Conservation (phyloP, 2,888 invertebrate genomes). For the Steinernema hermaphroditum region DNA sequence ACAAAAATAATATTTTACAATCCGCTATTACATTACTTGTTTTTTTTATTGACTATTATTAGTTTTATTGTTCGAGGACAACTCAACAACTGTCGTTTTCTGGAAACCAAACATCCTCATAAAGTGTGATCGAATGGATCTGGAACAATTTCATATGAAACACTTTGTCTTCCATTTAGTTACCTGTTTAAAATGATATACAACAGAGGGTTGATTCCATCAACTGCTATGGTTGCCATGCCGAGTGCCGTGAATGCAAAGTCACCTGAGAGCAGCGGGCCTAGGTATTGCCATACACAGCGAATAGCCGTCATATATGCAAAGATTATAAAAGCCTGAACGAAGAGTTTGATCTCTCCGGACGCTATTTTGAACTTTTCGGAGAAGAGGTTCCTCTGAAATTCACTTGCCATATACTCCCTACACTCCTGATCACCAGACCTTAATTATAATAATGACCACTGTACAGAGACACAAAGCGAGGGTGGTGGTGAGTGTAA, state of each 20-base stretch:
- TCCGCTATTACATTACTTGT: too few species aligned
- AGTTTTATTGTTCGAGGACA: too few species aligned
- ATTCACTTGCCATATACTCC: too few species aligned
- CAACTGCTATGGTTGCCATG: constrained; percentile 1
- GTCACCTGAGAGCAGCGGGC: not conserved
- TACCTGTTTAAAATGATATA: not conserved
- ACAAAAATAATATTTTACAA: too few species aligned
- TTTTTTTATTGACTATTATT: too few species aligned
- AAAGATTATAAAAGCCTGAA: not conserved
- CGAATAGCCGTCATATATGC: not conserved
- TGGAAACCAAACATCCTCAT: too few species aligned
- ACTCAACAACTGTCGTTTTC: too few species aligned
- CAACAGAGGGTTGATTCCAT: not conserved
- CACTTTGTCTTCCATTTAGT: too few species aligned
- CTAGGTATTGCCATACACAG: not conserved
- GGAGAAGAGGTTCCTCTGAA: not conserved
- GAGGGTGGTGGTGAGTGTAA: not conserved
- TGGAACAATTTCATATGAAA: too few species aligned
- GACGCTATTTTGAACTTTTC: not conserved
- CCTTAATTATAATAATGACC: not conserved
- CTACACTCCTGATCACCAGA: not conserved
- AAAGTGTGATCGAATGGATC: too few species aligned
- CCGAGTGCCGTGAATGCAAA: not conserved
- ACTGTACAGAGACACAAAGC: not conserved
- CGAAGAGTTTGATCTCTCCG: not conserved